These are phyloP conservation scores for Drosophila austrosaltans DNA, from an alignment of 2,888 invertebrate genomes.

Conservation along the genomic window DNA sequence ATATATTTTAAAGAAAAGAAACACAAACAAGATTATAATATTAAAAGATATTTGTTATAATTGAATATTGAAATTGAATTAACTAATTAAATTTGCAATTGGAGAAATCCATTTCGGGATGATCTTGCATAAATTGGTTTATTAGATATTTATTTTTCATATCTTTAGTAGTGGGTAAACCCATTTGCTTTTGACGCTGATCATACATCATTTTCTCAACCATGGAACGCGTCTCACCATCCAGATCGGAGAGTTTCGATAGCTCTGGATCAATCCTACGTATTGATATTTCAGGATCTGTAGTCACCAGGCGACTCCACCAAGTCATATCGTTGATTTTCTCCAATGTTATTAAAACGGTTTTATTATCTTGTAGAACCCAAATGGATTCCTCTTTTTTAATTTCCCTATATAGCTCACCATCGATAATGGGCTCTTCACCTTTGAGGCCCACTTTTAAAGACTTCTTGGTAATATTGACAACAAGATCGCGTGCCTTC, in stretches of 20 bases:
- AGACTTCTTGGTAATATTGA: slow-evolving; percentile 90
- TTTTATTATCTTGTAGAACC: slow-evolving; percentile 96
- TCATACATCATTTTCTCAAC: slow-evolving; percentile 99
- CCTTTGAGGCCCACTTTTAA: slow-evolving; percentile 95
- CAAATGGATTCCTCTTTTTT: slow-evolving; percentile 98
- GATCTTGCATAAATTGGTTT: slow-evolving; percentile 98
- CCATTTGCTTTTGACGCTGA: slow-evolving; percentile 98
- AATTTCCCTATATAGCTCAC: slow-evolving; percentile 93
- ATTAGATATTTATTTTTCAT: slow-evolving; percentile 98
- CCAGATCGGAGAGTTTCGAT: slow-evolving; percentile 97
- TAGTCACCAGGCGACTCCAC: slow-evolving; percentile 95
- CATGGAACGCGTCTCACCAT: slow-evolving; percentile 97
- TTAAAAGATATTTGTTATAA: too few relatives aligned
- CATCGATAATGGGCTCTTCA: slow-evolving; percentile 95
- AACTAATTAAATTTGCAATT: slow-evolving; percentile 97
- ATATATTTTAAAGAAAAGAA: too few relatives aligned
- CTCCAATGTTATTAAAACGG: slow-evolving; percentile 93
- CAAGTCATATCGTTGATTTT: slow-evolving; percentile 99
- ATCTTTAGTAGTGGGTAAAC: slow-evolving; percentile 97
- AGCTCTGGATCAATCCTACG: slow-evolving; percentile 99
- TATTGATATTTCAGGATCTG: slow-evolving; percentile 99
- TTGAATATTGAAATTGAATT: background rate
- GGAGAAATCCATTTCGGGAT: slow-evolving; percentile 99
- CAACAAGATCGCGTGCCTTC: slow-evolving; percentile 90
- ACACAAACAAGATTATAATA: too few relatives aligned